Evolutionary conservation across 2,113 vertebrate genomes (phyloP), one percentile per base, ranked within the genome.

Genomic region (Corythornis madagascariensis): DNA sequence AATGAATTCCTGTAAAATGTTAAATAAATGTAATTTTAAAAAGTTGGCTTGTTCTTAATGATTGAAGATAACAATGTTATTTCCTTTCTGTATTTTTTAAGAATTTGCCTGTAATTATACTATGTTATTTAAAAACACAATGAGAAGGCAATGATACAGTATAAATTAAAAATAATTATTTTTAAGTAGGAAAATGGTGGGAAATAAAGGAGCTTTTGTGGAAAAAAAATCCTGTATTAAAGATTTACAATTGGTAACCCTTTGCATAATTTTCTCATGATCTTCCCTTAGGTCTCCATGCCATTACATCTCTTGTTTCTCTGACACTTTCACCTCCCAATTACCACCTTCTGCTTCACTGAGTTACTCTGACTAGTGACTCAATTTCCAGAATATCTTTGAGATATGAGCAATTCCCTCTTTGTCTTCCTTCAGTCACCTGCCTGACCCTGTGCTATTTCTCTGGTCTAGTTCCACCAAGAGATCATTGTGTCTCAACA

Each of bases 391-490:
- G 86, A 88, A 79, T 93, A 94, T 96, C 86, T 94, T 38, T 90
- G 83, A 95, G 94, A 96, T 94, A 94, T 59, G 89, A 92, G 70
- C 95, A 73, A 28, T 95, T 93, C 86, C 73, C 14, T 89, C 75
- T 83, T 85, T 83, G 88, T 92, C 86, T 96, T 96, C 55, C 69
- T 92, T 38, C 78, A 55, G 83, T 92, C 94, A 94, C 86, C 92
- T 86, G 47, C 84, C 86, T 95, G 95, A 94, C 93, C 94, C 90
- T 91, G 71, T 94, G 78, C 66, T 95, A 92, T 96, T 96, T 95
- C 89, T 92, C 42, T 53, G 90, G 42, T 90, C 86, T 82, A 59
- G 86, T 87, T 96, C 81, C 74, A 90, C 93, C 83, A 92, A 94
- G 93, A 95, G 94, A 82, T 92, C 95, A 87, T 84, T 94, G 92